Base-by-base conservation (phyloP, 1,140 invertebrate genomes). In the Galleria mellonella region DNA sequence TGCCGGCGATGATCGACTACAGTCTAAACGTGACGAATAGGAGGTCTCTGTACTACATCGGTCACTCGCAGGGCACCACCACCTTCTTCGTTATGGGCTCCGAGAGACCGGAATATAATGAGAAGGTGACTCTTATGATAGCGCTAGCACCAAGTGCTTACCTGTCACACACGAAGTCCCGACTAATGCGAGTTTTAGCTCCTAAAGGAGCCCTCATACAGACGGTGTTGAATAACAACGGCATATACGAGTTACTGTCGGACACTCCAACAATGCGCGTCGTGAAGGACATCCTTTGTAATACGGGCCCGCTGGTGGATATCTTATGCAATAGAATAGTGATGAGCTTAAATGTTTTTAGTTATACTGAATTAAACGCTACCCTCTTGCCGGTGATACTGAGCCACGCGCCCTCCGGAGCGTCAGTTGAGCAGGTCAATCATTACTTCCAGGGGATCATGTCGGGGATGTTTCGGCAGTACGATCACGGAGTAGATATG, bases 31-130 rank as follows among this genome's bases (percentile, higher is more conserved):
- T 47, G 11, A 90, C 89, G 0, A 75, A 76, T 0, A 75, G 88
- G 32, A 58, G 70, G 11, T 72, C 88, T 12, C 42, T 95, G 0
- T 85, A 86, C 35, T 88, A 88, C 13, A 70, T 90, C 32, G 90
- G 89, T 1, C 90, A 93, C 67, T 83, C 75, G 7, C 91, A 94
- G 82, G 94, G 93, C n/a, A 93, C 90, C 1, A 89, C 89, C 0
- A 51, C 75, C 0, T 88, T 88, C 45, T 91, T 73, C 38, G 58
- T 83, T 0, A 68, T 87, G 1, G 53, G 45, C 6, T 47, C 62
- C 1, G 42, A 28, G 0, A 77, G 55, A 43, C 88, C 89, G 0
- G 79, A 88, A 36, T 89, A 89, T 50, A 88, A 89, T 51, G 45
- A 71, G 3, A 89, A 85, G 51, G 51, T 86, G 5, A 66, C 65